Percentiles rank a stretch among this genome's conserved stretches.
These are phyloP conservation scores for Drosophila nigricruria DNA, from an alignment of 2,888 invertebrate genomes.

Conservation along the genomic window DNA sequence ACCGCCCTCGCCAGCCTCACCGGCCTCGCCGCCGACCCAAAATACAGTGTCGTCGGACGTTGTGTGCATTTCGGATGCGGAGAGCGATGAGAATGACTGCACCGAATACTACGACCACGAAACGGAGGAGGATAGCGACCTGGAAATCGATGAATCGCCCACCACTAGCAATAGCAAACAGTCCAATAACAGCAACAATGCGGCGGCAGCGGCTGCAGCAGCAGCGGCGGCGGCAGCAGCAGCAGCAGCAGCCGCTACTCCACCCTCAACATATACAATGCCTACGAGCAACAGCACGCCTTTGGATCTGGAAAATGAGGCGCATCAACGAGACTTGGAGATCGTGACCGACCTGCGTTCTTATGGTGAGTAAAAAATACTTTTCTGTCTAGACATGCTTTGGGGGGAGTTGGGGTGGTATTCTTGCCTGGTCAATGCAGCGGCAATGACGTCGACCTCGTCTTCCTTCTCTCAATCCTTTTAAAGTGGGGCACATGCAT, in stretches of 20 bases:
- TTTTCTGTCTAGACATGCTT: constrained; percentile 31
- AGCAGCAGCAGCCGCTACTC: constrained; percentile 40
- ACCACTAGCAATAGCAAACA: constrained; percentile 42
- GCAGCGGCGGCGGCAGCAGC: constrained; percentile 49
- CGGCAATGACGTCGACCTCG: constrained; percentile 14
- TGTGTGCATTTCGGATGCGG: constrained; percentile 70
- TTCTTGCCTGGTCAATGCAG: constrained; percentile 38
- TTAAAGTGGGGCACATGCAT: constrained; percentile 70
- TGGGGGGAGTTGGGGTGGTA: constrained; percentile 4
- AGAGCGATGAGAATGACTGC: constrained; percentile 55
- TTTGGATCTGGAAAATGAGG: constrained; percentile 64
- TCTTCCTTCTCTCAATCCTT: constrained; percentile 48
- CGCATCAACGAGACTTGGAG: constrained; percentile 68
- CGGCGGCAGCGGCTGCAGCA: constrained; percentile 40
- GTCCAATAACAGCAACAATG: constrained; percentile 27
- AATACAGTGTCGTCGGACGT: constrained; percentile 39
- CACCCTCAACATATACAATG: constrained; percentile 40
- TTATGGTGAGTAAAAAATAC: constrained; percentile 61
- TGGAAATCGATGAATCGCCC: constrained; percentile 38
- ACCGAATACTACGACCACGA: constrained; percentile 63
- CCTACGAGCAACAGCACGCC: constrained; percentile 59
- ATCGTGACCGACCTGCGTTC: constrained; percentile 66
- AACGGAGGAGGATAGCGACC: constrained; percentile 74
- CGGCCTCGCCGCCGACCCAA: constrained; percentile 47
- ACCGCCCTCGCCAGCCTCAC: constrained; percentile 63